Conservation (phyloP, 2,888 invertebrate genomes). For the Pelosia muscerda region DNA sequence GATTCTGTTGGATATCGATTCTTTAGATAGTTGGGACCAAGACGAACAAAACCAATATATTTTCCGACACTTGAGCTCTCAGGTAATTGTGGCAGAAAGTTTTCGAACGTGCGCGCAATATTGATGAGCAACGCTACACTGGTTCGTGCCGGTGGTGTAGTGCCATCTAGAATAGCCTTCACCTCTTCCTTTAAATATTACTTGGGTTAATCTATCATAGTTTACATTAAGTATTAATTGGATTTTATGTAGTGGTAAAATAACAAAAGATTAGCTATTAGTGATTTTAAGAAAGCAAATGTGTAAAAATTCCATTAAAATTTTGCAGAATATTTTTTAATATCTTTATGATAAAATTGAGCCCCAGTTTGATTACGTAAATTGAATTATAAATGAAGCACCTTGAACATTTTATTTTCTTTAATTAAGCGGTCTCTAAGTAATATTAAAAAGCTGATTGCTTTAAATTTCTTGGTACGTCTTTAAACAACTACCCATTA, state of each 20-base stretch:
- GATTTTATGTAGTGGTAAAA: not conserved
- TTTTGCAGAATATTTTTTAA: not conserved
- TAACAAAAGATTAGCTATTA: slow-evolving; percentile 15
- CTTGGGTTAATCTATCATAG: slow-evolving; percentile 12
- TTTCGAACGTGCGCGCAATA: slow-evolving; percentile 82
- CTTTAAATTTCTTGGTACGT: slow-evolving; percentile 24
- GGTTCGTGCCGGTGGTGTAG: slow-evolving; percentile 54
- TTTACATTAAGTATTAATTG: not conserved
- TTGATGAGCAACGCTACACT: slow-evolving; percentile 72
- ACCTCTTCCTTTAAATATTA: slow-evolving; percentile 39
- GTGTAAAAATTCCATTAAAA: not conserved
- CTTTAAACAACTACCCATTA: slow-evolving; percentile 10
- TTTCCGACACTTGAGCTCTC: slow-evolving; percentile 86
- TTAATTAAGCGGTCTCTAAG: slow-evolving; percentile 25
- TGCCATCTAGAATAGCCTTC: slow-evolving; percentile 31
- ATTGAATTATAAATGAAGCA: slow-evolving; percentile 34
- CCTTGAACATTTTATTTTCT: slow-evolving; percentile 32
- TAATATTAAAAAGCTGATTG: slow-evolving; percentile 29
- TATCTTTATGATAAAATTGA: slow-evolving; percentile 22
- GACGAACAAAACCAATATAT: slow-evolving; percentile 84
- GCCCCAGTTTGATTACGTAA: slow-evolving; percentile 22
- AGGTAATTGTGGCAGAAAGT: slow-evolving; percentile 87
- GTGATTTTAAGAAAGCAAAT: slow-evolving; percentile 15
- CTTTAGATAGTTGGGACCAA: slow-evolving; percentile 68
- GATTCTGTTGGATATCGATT: slow-evolving; percentile 69